Conservation (phyloP, 2,113 vertebrate genomes). For the Dipodomys stephensi region DNA sequence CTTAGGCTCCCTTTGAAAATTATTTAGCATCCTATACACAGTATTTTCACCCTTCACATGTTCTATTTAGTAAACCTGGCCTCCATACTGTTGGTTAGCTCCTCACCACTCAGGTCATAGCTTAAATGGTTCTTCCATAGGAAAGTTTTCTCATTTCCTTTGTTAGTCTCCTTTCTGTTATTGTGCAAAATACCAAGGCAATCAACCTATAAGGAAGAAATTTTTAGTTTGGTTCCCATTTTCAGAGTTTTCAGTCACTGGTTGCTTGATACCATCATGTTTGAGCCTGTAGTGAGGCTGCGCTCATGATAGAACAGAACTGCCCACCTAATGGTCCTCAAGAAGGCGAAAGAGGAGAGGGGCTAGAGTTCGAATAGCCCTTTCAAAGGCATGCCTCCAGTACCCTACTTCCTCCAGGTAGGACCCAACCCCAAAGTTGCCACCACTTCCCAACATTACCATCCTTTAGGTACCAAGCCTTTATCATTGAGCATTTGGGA, state of each 20-base stretch:
- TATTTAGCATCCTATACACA: not conserved
- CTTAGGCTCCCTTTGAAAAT: not conserved
- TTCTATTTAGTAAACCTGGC: not conserved
- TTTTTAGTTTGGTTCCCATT: not conserved
- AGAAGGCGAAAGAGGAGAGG: not conserved
- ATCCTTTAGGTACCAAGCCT: not conserved
- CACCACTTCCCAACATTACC: not conserved
- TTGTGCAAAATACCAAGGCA: not conserved
- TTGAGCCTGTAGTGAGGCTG: not conserved
- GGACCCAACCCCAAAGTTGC: not conserved
- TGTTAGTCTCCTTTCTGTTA: not conserved
- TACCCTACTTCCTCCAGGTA: not conserved
- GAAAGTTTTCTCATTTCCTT: not conserved
- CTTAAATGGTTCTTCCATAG: not conserved
- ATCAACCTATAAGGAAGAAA: not conserved
- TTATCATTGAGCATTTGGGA: not conserved
- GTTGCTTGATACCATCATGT: not conserved
- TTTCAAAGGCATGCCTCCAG: not conserved
- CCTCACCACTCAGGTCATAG: not conserved
- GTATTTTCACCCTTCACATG: not conserved
- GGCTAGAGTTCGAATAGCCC: not conserved
- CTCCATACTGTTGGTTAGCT: not conserved
- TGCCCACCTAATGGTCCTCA: no score
- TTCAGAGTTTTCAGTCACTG: not conserved
- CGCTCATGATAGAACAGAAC: not conserved